Base-by-base conservation (phyloP, 2,888 invertebrate genomes). In the Chymomyza procnemis region DNA sequence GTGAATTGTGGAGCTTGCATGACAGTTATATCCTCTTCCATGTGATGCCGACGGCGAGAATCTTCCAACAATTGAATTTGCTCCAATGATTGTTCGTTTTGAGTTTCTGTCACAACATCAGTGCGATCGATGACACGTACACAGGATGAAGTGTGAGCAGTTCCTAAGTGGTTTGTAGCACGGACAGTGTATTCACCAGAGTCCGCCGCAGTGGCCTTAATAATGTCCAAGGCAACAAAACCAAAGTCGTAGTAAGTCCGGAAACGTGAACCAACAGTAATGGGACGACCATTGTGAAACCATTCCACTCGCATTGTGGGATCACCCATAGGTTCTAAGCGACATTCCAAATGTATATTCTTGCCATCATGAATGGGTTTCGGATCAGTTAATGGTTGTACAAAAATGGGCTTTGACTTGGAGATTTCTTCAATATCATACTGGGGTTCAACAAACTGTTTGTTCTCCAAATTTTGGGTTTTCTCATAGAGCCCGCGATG, bases 181-280 rank as follows among this genome's bases (percentile, higher is more conserved):
- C 97, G 93, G 54, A 95, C 97, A 0, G 97, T 99, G 88, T 99
- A 99, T 92, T 97, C 97, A 61, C 98, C 98, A 47, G 97, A 95
- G 91, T 99, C 99, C 68, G 96, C 93, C n/a, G 97, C 95, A 64
- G 96, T 97, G 19, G 97, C 95, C 89, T 98, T 97, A 73, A 98
- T 94, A 69, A 99, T 97, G 88, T 99, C 99, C 79, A 99, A 92
- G 47, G 99, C 97, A 63, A 99, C 97, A 90, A 97, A 98, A 18
- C 99, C 99, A 90, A 99, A 99, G 89, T 99, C 99, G 88, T 97
- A 96, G 90, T 97, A 97, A 22, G 98, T 97, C 89, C 95, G 95
- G 92, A 98, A 99, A 88, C 99, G 94, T 56, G 97, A 97, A 54
- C 97, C 97, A 48, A 97, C 95, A 34, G 97, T 97, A 16, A 96